Evolutionary conservation across 2,888 invertebrate genomes (phyloP).

Genomic region (Noctua fimbriata): DNA sequence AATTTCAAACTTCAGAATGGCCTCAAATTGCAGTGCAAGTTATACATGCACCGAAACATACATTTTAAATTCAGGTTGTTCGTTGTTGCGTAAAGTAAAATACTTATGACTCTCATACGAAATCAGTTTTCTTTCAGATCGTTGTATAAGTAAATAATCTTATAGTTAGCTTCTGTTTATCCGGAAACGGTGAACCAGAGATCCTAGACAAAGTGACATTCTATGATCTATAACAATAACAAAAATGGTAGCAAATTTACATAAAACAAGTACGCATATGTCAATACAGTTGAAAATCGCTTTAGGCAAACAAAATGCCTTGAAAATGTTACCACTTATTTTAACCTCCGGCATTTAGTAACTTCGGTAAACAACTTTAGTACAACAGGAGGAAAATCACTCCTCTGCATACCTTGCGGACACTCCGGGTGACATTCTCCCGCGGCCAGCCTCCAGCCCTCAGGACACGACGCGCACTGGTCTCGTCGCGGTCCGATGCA

Average conservation of each 20-base stretch:
- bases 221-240: neutral
- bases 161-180: neutral
- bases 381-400: neutral
- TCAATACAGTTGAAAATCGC: neutral
- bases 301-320: neutral
- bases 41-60: neutral
- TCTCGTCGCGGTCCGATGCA: slow-evolving; percentile 96
- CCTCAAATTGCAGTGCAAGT: neutral
- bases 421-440: slow-evolving; percentile 96
- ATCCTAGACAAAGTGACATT: neutral
- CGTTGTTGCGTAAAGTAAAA: neutral
- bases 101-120: neutral
- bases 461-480: slow-evolving; percentile 96
- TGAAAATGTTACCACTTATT: too few relatives aligned
- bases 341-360: neutral
- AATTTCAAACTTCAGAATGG: neutral
- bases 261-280: neutral
- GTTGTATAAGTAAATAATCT: neutral
- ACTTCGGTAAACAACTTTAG: neutral
- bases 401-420: slow-evolving; percentile 91
- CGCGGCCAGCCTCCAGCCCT: slow-evolving; percentile 95
- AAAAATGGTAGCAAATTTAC: neutral
- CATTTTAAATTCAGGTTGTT: neutral
- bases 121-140: neutral
- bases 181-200: neutral